Evolutionary conservation across 2,888 invertebrate species (phyloP).

Genomic region (Actias luna): DNA sequence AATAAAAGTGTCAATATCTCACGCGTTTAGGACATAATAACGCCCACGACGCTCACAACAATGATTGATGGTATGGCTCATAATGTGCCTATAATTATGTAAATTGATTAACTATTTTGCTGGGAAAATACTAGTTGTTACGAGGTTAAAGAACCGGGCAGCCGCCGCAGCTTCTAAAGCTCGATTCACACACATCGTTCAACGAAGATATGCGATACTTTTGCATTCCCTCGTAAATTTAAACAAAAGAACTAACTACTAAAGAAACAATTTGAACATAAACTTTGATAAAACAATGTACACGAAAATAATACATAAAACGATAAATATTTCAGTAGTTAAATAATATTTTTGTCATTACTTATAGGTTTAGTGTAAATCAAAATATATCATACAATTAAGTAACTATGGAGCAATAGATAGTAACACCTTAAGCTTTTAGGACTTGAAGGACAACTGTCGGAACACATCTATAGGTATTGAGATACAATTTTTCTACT

Average conservation of each 20-base stretch:
- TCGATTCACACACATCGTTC: conserved; percentile 1
- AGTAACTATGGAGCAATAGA: too few relatives aligned
- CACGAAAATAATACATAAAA: too few relatives aligned
- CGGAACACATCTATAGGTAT: too few relatives aligned
- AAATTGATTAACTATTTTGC: conserved; percentile 25
- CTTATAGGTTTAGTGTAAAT: too few relatives aligned
- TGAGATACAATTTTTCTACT: too few relatives aligned
- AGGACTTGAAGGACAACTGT: too few relatives aligned
- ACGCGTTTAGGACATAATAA: conserved; percentile 26
- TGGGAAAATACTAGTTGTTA: conserved; percentile 16
- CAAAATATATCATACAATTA: too few relatives aligned
- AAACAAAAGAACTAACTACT: neutral
- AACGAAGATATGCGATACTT: neutral
- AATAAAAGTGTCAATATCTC: conserved; percentile 27
- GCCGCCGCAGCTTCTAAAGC: neutral
- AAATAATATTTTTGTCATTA: too few relatives aligned
- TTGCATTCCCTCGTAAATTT: neutral
- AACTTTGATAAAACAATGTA: too few relatives aligned
- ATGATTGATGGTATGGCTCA: conserved; percentile 27
- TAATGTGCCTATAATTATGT: conserved; percentile 25
- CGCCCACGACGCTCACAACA: conserved; percentile 25
- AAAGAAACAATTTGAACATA: too few relatives aligned
- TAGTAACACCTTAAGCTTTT: too few relatives aligned
- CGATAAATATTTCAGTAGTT: too few relatives aligned
- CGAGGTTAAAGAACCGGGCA: conserved; percentile 11